Evolutionary conservation across 2,113 vertebrate species (phyloP).

Genomic region (Silurus meridionalis): DNA sequence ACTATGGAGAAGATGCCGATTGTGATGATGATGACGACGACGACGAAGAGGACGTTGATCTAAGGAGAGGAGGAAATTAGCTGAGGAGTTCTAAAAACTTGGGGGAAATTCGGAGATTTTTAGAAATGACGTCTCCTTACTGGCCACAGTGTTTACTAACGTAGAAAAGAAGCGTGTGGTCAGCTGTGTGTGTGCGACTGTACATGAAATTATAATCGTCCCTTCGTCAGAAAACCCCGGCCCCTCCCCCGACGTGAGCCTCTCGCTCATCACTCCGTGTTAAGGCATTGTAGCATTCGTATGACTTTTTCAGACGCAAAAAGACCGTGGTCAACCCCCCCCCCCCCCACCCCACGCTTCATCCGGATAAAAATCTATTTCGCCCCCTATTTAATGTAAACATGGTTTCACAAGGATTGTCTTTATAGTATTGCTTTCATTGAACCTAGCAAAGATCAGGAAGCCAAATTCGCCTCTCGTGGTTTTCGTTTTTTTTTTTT

Average conservation of each 20-base stretch:
- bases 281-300: constrained; percentile 73
- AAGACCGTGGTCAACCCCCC: constrained; percentile 12
- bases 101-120: neutral
- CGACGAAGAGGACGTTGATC: neutral
- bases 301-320: constrained; percentile 51
- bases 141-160: constrained; percentile 46
- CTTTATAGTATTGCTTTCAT: constrained; percentile 80
- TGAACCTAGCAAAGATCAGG: constrained; percentile 81
- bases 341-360: neutral
- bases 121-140: constrained; percentile 23
- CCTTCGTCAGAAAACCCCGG: constrained; percentile 12
- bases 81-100: neutral
- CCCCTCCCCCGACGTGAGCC: constrained; percentile 25
- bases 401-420: constrained; percentile 81
- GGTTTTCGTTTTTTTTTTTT: constrained; percentile 56
- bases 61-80: neutral
- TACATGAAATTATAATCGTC: constrained; percentile 30
- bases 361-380: constrained; percentile 58
- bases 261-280: constrained; percentile 67
- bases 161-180: constrained; percentile 42
- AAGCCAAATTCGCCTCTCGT: constrained; percentile 78
- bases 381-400: constrained; percentile 74
- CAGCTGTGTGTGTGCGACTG: constrained; percentile 31
- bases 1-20: neutral
- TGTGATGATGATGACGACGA: neutral